Evolutionary conservation across 2,888 invertebrate genomes (phyloP).

Genomic region (Drosophila cognata): DNA sequence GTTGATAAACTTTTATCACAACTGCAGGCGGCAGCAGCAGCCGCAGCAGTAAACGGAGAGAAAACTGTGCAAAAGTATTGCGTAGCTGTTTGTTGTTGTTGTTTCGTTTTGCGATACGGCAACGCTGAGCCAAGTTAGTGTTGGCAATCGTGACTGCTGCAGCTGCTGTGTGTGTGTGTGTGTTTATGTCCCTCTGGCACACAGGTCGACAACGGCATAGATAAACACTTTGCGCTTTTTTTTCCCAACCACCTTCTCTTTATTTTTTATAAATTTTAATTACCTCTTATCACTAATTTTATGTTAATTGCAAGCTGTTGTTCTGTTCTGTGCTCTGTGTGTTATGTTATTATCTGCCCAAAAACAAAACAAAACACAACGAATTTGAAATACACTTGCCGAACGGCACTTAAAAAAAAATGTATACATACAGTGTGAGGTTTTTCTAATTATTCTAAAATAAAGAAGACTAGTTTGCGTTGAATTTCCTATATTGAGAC

Average conservation of each 20-base stretch:
- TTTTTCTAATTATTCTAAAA: background rate
- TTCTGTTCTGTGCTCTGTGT: slow-evolving; percentile 35
- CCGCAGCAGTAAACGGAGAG: slow-evolving; percentile 51
- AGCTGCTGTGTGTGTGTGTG: background rate
- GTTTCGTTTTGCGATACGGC: slow-evolving; percentile 47
- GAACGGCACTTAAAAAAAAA: background rate
- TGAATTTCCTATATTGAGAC: background rate
- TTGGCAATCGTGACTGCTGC: slow-evolving; percentile 42
- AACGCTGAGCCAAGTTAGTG: slow-evolving; percentile 32
- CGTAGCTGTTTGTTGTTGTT: slow-evolving; percentile 21
- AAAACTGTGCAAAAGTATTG: slow-evolving; percentile 61
- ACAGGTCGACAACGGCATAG: slow-evolving; percentile 51
- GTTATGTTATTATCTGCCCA: slow-evolving; percentile 38
- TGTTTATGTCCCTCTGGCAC: slow-evolving; percentile 26
- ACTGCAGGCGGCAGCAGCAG: slow-evolving; percentile 45
- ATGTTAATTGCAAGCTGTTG: slow-evolving; percentile 81
- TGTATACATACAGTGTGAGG: background rate
- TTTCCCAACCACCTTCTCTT: background rate
- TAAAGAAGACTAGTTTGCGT: background rate
- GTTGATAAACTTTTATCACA: slow-evolving; percentile 80
- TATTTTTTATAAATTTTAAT: slow-evolving; percentile 67
- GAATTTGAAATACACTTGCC: slow-evolving; percentile 4
- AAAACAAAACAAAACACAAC: slow-evolving; percentile 20
- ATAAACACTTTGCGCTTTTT: slow-evolving; percentile 60
- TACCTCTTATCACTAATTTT: slow-evolving; percentile 80